Percentiles rank a stretch among this genome's conserved stretches.
phyloP scores from a whole-genome alignment of 2,113 vertebrate species.

The Capricornis sumatraensis region DNA sequence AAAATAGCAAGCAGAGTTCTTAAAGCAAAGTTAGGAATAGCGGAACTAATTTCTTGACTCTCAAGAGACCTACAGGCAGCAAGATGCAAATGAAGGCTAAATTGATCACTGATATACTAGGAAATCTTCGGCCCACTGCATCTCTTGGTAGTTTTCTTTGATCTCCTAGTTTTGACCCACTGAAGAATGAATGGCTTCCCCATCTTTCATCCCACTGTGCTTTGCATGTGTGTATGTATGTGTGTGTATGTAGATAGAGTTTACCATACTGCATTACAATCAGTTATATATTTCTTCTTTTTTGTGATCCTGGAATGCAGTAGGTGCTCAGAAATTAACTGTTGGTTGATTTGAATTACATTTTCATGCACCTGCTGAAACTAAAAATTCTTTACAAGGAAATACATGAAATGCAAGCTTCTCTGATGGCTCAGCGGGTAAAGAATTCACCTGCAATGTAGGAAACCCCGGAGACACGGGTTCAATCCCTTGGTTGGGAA shows the following conservation, averaged over 20 bases:
- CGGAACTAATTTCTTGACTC: conserved; percentile 53
- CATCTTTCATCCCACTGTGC: background rate
- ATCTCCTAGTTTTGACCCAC: background rate
- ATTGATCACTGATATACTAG: background rate
- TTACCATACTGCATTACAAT: background rate
- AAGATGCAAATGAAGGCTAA: conserved; percentile 22
- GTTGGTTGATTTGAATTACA: background rate
- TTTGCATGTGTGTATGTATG: background rate
- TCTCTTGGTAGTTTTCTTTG: background rate
- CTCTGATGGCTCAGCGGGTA: background rate
- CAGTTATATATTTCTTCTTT: background rate
- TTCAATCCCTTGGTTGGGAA: background rate
- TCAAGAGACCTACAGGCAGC: background rate
- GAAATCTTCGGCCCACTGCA: background rate
- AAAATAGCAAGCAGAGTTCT: conserved; percentile 41
- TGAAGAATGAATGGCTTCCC: background rate
- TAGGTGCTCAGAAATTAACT: background rate
- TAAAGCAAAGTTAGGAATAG: conserved; percentile 35
- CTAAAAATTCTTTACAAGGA: background rate
- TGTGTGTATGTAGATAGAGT: background rate
- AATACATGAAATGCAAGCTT: background rate
- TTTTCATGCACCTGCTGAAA: background rate
- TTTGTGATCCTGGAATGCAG: background rate
- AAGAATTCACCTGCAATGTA: background rate
- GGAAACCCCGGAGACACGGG: background rate